Evolutionary conservation across 2,888 invertebrate genomes (phyloP), one percentile per base, ranked within the genome.

Genomic region (Syritta pipiens): DNA sequence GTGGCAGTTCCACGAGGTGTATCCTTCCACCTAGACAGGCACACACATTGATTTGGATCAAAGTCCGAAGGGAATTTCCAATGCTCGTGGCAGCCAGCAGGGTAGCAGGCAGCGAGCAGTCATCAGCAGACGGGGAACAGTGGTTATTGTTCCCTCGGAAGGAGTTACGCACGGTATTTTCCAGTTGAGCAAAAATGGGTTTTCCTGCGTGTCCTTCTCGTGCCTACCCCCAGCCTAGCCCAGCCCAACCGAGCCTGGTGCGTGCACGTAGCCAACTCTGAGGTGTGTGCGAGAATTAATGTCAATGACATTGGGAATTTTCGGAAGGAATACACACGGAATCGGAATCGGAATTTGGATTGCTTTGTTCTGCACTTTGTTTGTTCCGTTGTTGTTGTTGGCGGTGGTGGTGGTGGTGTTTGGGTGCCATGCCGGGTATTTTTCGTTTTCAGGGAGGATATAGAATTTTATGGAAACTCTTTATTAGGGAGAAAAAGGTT

Each of bases 11-110:
- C n/a, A n/a, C n/a, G n/a, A 20, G 20, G n/a, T 28, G 10, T 46
- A 26, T 10, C 28, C 28, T 48, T 44, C 28, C 40, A 28, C 32
- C 22, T 35, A 30, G 44, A 7, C 17, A 6, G 37, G 37, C 14
- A 62, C 67, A 74, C 74, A 79, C 74, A 79, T 74, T 79, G 79
- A 79, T 79, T 79, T 74, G 74, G 74, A 79, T 79, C 74, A 79
- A 68, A 74, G 67, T 62, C 74, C 74, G 62, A 62, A 68, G 72
- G 79, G 74, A 79, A 74, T 74, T 79, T 74, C 49, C 71, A 46
- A 24, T 30, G 7, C 19, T 10, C 3, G 24, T 2, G 6, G 12
- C 14, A 24, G 20, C 10, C 5, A 2, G 46, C 3, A 14, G 46
- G 37, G 4, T 4, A 53, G 7, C 28, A 10, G 26, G 49, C 44